phyloP scores from a whole-genome alignment of 2,797 vertebrate genomes.

The Tokudaia muenninki region DNA sequence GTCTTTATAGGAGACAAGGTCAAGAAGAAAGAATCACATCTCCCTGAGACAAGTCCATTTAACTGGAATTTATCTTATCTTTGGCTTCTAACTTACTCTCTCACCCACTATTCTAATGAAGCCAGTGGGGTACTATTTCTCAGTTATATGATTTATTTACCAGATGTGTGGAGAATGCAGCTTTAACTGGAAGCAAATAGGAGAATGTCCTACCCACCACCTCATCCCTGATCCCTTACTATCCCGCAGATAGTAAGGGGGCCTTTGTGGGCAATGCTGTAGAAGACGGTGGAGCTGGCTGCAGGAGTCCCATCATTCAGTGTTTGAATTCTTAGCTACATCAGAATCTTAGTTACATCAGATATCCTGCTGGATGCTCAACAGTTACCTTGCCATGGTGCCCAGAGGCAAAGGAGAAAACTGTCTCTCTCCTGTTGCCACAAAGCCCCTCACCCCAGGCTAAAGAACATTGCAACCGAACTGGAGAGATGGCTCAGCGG shows the following conservation, averaged over 20 bases:
- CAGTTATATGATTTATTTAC: background rate
- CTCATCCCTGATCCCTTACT: no score
- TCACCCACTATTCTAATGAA: background rate
- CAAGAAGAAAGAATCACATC: background rate
- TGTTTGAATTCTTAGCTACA: background rate
- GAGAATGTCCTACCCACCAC: background rate
- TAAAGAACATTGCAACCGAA: background rate
- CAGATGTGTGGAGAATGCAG: background rate
- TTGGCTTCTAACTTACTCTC: background rate
- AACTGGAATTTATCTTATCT: background rate
- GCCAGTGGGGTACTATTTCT: background rate
- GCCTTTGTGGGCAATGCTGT: background rate
- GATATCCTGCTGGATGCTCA: no score
- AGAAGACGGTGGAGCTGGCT: rapidly evolving
- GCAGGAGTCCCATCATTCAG: background rate
- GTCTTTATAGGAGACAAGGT: background rate
- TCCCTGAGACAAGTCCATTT: background rate
- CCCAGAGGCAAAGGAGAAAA: background rate
- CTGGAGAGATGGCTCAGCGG: no score
- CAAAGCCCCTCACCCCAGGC: background rate
- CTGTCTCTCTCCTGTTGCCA: background rate
- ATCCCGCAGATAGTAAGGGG: rapidly evolving
- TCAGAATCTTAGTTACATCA: background rate
- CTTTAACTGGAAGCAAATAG: background rate
- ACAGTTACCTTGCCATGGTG: background rate